Conservation (phyloP, 2,113 vertebrate species). For the Galbula dea region DNA sequence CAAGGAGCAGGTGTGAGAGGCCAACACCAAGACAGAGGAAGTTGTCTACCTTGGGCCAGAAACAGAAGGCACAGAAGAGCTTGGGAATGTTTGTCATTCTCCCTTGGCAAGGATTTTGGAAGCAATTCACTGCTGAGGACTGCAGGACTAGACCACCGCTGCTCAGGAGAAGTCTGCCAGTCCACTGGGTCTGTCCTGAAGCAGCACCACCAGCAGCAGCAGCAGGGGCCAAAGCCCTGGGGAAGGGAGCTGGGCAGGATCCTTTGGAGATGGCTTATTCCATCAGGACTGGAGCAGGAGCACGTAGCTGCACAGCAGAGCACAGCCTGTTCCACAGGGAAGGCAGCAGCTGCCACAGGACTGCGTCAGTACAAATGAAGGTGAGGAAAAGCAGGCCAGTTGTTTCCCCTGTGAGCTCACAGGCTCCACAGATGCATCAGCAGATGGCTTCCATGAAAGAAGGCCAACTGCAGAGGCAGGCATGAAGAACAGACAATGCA, state of each 20-base stretch:
- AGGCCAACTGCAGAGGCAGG: slow-evolving; percentile 39
- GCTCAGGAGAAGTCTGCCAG: not conserved
- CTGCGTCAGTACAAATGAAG: slow-evolving; percentile 37
- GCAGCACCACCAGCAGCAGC: not conserved
- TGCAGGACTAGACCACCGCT: not conserved
- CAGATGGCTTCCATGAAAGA: slow-evolving; percentile 48
- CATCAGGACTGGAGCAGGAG: not conserved
- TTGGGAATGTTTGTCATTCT: not conserved
- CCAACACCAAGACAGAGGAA: not conserved
- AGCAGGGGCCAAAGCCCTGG: rapidly evolving
- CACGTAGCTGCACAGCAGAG: not conserved
- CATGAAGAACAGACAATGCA: not conserved
- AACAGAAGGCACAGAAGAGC: not conserved
- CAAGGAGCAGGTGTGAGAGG: not conserved
- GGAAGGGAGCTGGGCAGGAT: not conserved
- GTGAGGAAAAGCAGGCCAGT: slow-evolving; percentile 58
- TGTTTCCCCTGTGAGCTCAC: slow-evolving; percentile 51
- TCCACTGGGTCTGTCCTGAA: not conserved
- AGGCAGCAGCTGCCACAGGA: slow-evolving; percentile 36
- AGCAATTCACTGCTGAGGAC: not conserved
- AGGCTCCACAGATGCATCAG: slow-evolving; percentile 29
- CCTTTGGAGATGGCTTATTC: not conserved
- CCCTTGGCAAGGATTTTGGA: not conserved
- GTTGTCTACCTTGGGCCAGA: not conserved
- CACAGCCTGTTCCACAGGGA: not conserved